A percentile compares a stretch with the other conserved stretches of the same genome.
phyloP scores from a whole-genome alignment of 1,140 invertebrate genomes.

The Pseudomyrmex concolor region DNA sequence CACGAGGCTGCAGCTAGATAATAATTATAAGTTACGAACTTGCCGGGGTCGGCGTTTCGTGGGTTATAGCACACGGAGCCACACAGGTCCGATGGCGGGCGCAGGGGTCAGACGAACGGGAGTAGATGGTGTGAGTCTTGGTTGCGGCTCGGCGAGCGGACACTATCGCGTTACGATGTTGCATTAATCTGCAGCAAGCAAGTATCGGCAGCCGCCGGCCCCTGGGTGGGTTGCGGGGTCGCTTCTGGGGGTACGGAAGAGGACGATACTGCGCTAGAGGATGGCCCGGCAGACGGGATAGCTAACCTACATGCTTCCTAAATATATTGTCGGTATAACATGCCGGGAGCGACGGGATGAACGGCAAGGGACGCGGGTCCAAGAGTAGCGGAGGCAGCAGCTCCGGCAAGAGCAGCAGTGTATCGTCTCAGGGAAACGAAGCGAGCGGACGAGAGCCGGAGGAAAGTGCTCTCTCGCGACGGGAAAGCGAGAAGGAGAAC shows the following conservation, averaged over 20 bases:
- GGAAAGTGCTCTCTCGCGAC: constrained; percentile 21
- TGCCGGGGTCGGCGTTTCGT: constrained; percentile 74
- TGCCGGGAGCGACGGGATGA: constrained; percentile 27
- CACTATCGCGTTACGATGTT: constrained; percentile 81
- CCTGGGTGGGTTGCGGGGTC: constrained; percentile 50
- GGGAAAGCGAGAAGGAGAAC: background rate
- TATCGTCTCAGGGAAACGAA: constrained; percentile 65
- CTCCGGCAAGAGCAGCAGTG: constrained; percentile 59
- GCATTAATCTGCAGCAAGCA: constrained; percentile 79
- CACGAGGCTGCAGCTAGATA: constrained; percentile 70
- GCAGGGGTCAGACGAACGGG: constrained; percentile 8
- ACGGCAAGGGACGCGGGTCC: constrained; percentile 41
- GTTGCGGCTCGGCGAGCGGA: constrained; percentile 78
- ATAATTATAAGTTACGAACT: constrained; percentile 81
- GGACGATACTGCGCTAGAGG: constrained; percentile 55
- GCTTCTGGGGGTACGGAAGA: constrained; percentile 52
- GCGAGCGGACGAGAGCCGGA: constrained; percentile 29
- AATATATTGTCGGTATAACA: constrained; percentile 78
- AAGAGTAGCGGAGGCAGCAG: constrained; percentile 49
- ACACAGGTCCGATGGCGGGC: constrained; percentile 6
- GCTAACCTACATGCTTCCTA: constrained; percentile 76
- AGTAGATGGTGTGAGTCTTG: constrained; percentile 64
- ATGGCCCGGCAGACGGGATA: constrained; percentile 54
- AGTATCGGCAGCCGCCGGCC: constrained; percentile 78
- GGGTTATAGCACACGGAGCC: constrained; percentile 55